Base-by-base conservation (phyloP, 2,797 vertebrate species). In the Myoxocephalus aenaeus region DNA sequence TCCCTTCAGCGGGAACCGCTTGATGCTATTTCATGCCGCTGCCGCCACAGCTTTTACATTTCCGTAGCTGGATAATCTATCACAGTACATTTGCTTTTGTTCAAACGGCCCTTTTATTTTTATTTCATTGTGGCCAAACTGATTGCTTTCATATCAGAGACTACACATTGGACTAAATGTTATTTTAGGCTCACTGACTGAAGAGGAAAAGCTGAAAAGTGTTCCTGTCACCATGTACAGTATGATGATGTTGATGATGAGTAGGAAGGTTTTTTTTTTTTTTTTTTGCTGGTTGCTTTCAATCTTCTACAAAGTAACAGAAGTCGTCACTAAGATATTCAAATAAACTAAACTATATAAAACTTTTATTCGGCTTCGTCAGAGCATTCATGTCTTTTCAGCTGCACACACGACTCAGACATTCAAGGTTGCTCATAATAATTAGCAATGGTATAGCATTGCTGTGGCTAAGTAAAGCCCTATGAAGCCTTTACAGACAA, bases 21-120 rank as follows among this genome's bases (percentile, higher is more conserved):
- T 81, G 77, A 82, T 76, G 76, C 63, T 36, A 57, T 66, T 83
- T 84, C 74, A 72, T 54, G 75, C 78, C 50, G 83, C 76, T 73
- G 22, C 73, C 22, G 42, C 76, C 27, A 25, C 58, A 50, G 75
- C 70, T 73, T 83, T 71, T 42, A 59, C 15, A 80, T 73, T 79
- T 63, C 81, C 67, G 10, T 48, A 81, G 67, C 76, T 51, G 59
- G 63, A 75, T 69, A 77, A 80, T 82, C 66, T 63, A 78, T 86
- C 61, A 70, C 4, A 51, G 63, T 14, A 44, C 40, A 73, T 79
- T 71, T 71, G 68, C 51, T 66, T 83, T 74, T 83, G 56, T 75
- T 73, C 54, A 64, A 42, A 68, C 40, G 34, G 66, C 42, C 14
- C 46, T 74, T 54, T 64, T 69, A 72, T 59, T 11, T 48, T 56